Conservation (phyloP, 2,888 invertebrate genomes). For the Eilema sororculum region DNA sequence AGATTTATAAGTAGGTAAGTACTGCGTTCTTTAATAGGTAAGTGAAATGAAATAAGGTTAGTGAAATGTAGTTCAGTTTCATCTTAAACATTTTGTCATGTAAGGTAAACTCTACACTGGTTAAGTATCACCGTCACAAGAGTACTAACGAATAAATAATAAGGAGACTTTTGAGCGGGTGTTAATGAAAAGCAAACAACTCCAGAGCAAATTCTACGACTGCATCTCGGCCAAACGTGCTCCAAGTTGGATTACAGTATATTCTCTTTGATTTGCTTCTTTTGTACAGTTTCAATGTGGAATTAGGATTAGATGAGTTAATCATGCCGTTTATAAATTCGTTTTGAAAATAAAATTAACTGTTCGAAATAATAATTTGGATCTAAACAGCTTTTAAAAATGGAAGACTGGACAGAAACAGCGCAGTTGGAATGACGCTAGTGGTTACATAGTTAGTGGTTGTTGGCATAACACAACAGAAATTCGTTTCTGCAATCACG, state of each 20-base stretch:
- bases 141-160: conserved; percentile 71
- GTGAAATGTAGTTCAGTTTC: neutral
- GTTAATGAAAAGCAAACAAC: conserved; percentile 81
- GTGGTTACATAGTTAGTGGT: conserved; percentile 67
- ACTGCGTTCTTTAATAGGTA: neutral
- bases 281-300: conserved; percentile 36
- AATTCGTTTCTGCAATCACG: conserved; percentile 81
- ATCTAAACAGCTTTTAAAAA: neutral
- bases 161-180: conserved; percentile 74
- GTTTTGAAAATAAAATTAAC: no score
- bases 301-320: conserved; percentile 37
- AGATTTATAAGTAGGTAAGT: neutral
- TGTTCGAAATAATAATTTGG: neutral
- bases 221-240: conserved; percentile 40
- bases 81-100: neutral
- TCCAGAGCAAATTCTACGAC: conserved; percentile 65
- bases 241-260: conserved; percentile 51
- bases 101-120: neutral
- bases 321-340: conserved; percentile 31
- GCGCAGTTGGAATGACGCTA: conserved; percentile 50
- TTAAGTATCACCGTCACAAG: conserved; percentile 58
- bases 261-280: conserved; percentile 42
- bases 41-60: neutral
- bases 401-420: conserved; percentile 24
- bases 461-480: conserved; percentile 63